Percentiles rank a stretch among this genome's conserved stretches.
phyloP scores from a whole-genome alignment of 2,113 vertebrate genomes.

The Paraplagusia blochii region DNA sequence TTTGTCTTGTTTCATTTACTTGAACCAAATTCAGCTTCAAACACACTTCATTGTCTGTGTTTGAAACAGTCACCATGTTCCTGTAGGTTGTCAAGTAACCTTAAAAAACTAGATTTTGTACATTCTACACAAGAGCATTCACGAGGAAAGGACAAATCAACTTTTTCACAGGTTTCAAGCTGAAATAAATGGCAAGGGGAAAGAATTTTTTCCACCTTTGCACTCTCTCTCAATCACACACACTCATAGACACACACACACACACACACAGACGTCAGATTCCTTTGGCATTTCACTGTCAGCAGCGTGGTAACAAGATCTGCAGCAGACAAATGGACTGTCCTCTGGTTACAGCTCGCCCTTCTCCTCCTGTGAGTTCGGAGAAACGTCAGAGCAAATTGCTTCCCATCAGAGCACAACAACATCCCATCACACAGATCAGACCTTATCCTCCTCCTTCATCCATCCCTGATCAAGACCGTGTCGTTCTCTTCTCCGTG shows the following conservation, averaged over 20 bases:
- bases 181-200: no score
- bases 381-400: conserved; percentile 20
- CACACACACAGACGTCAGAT: conserved; percentile 6
- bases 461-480: not conserved
- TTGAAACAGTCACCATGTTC: no score
- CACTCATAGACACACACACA: conserved; percentile 6
- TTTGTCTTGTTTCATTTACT: not conserved
- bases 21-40: conserved; percentile 4
- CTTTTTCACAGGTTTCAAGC: no score
- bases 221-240: not conserved
- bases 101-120: no score
- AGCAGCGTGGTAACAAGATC: conserved; percentile 28
- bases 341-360: conserved; percentile 21
- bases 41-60: no score
- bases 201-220: no score
- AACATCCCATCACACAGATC: conserved; percentile 13
- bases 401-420: conserved; percentile 27
- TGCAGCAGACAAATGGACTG: conserved; percentile 13
- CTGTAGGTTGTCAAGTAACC: no score
- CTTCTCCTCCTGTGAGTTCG: conserved; percentile 13
- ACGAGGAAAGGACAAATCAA: no score
- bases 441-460: conserved; percentile 5
- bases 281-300: conserved; percentile 10
- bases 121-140: no score
- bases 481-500: conserved; percentile 1